Evolutionary conservation across 2,888 invertebrate species (phyloP).

Genomic region (Artemia sp.): DNA sequence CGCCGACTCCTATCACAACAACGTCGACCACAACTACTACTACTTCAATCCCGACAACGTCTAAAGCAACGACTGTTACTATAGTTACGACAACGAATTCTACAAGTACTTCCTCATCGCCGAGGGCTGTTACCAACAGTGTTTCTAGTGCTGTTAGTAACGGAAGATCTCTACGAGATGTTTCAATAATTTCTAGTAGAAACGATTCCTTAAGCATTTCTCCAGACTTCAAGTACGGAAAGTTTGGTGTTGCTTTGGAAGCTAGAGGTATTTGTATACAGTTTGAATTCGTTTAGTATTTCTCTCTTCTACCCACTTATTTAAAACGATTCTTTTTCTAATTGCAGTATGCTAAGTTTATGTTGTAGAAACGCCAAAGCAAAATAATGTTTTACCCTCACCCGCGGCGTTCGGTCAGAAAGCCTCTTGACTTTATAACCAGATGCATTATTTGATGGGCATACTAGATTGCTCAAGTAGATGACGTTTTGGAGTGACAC

Average conservation of each 20-base stretch:
- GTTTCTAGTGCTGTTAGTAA: background rate
- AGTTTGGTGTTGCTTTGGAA: background rate
- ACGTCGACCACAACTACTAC: background rate
- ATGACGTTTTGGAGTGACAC: too few relatives aligned
- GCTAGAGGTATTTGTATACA: background rate
- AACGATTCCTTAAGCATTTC: background rate
- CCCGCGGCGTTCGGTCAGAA: too few relatives aligned
- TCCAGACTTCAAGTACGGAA: constrained; percentile 9
- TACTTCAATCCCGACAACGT: constrained; percentile 3
- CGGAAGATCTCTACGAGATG: background rate
- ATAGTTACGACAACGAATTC: background rate
- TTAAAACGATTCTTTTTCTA: too few relatives aligned
- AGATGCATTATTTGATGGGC: too few relatives aligned
- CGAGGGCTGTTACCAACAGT: background rate
- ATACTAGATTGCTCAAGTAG: too few relatives aligned
- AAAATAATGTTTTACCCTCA: too few relatives aligned
- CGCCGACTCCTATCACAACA: background rate
- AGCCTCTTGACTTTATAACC: too few relatives aligned
- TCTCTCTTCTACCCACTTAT: too few relatives aligned
- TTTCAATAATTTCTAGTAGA: background rate
- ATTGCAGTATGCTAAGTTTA: too few relatives aligned
- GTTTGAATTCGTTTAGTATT: too few relatives aligned
- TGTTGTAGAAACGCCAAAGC: too few relatives aligned
- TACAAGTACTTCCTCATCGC: background rate
- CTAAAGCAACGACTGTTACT: background rate